These are phyloP conservation scores for Abrostola triplasia DNA, from an alignment of 2,888 invertebrate species.

Conservation along the genomic window DNA sequence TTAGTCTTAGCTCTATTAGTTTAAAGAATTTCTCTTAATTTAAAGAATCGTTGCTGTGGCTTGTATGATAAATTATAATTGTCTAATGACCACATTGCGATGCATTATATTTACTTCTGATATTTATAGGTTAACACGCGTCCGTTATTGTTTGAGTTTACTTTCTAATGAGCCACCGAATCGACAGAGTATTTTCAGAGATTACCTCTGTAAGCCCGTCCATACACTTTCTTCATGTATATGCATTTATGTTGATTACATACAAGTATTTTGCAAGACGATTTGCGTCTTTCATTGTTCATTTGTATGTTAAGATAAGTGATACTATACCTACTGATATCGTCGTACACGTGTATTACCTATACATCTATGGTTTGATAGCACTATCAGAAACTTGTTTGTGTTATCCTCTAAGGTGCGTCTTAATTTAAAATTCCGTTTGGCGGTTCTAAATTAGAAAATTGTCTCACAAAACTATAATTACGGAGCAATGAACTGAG, in stretches of 20 bases:
- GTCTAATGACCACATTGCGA: slow-evolving; percentile 30
- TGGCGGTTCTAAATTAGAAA: slow-evolving; percentile 51
- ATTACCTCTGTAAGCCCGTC: slow-evolving; percentile 38
- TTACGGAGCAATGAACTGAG: slow-evolving; percentile 55
- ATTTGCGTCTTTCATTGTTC: slow-evolving; percentile 33
- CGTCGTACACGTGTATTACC: slow-evolving; percentile 19
- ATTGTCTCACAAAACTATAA: slow-evolving; percentile 54
- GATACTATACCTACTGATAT: slow-evolving; percentile 33
- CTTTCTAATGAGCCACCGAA: slow-evolving; percentile 51
- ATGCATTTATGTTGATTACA: slow-evolving; percentile 52
- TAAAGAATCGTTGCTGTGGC: slow-evolving; percentile 16
- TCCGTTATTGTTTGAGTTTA: slow-evolving; percentile 35
- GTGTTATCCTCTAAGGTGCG: slow-evolving; percentile 35
- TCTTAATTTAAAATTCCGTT: slow-evolving; percentile 45
- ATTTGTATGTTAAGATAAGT: slow-evolving; percentile 28
- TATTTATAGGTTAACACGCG: slow-evolving; percentile 39
- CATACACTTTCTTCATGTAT: slow-evolving; percentile 50
- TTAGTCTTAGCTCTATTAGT: not conserved
- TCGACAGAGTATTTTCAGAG: slow-evolving; percentile 47
- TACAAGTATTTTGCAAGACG: slow-evolving; percentile 40
- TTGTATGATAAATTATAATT: slow-evolving; percentile 38
- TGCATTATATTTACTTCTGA: slow-evolving; percentile 30
- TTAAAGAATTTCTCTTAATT: slow-evolving; percentile 23
- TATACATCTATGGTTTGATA: slow-evolving; percentile 29
- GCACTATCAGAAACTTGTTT: slow-evolving; percentile 45